Evolutionary conservation across 2,888 invertebrate species (phyloP), one percentile per base, ranked within the genome.

Genomic region (Cryptophagus acutangulus): DNA sequence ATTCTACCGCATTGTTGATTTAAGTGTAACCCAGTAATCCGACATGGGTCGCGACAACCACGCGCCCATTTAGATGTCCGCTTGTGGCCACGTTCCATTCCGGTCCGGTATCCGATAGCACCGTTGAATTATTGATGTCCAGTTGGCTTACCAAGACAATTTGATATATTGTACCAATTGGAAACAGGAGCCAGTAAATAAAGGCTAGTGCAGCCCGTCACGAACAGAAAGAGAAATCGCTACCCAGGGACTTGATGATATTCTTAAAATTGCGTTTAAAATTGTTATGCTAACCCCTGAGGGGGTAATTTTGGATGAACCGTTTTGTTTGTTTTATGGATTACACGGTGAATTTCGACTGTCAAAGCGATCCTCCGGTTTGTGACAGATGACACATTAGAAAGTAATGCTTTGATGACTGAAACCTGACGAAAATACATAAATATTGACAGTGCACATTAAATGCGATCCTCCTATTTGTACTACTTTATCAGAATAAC

Each of bases 371-470:
- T 43, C 47, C 50, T 40, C 36, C 26, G 26, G 26, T 26, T 12
- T 12, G 10, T 26, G 26, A 12, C 26, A n/a, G 12, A 26, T 55
- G 59, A 59, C 62, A 58, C 60, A 64, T 63, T 61, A 57, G 36
- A 45, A 55, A 50, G 45, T 52, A 55, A 52, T 52, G 54, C 59
- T 61, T 60, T 51, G 51, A 50, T 45, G 58, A 58, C 54, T 40
- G 45, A 45, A 40, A 41, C 46, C 49, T 41, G 47, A 45, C 44
- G 49, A 55, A 59, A 56, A 59, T 60, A 57, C 56, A 61, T 60
- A 66, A 69, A 69, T 66, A 68, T 69, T 69, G 62, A 66, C 62
- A 51, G 56, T 62, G 59, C 55, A 62, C 57, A 65, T 67, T 67
- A 67, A 60, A 55, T 58, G 53, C 56, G 53, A 59, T 58, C 51